Evolutionary conservation across 2,888 invertebrate species (phyloP), one percentile per base, ranked within the genome.

Genomic region (Rambutsinella grinnellia): DNA sequence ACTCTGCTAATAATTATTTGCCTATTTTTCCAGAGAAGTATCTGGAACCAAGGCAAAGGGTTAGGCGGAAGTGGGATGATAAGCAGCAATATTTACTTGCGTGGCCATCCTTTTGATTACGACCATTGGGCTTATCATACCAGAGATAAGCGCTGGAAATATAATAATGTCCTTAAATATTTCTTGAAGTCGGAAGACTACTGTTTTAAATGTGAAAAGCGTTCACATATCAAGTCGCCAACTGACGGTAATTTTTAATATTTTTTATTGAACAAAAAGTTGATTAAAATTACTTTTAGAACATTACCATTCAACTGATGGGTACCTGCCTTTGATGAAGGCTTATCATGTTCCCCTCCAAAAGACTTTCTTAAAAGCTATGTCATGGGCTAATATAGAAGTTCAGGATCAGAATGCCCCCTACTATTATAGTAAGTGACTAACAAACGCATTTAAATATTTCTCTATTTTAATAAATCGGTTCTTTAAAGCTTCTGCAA

Each of bases 31-130:
- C 86, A 92, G 92, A 88, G 87, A 87, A 91, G 92, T 85, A 87
- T 87, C 82, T 90, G 92, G 88, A 90, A 92, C 1, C 89, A 90
- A 87, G 94, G 94, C 5, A 92, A 91, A 87, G 89, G 93, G 68
- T 86, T 93, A 36, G 94, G 94, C 23, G 94, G 94, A 1, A 90
- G 92, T 0, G 90, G 92, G 77, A 90, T 92, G 84, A 85, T 94
- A 0, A 94, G 94, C 87, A 92, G 92, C 84, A 92, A 93, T 92
- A 87, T 93, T 54, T 91, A 93, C 84, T 85, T 91, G 13, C 17
- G 91, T 85, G 93, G 94, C 19, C 91, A 93, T 86, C 87, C 88
- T 15, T 86, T 89, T 19, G 93, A 94, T 85, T 94, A 67, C 23
- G 71, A 77, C 27, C 84, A 87, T 1, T 94, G 94, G 94, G 91